These are phyloP conservation scores for Megaceryle alcyon DNA, from an alignment of 2,797 vertebrate genomes.

Conservation along the genomic window DNA sequence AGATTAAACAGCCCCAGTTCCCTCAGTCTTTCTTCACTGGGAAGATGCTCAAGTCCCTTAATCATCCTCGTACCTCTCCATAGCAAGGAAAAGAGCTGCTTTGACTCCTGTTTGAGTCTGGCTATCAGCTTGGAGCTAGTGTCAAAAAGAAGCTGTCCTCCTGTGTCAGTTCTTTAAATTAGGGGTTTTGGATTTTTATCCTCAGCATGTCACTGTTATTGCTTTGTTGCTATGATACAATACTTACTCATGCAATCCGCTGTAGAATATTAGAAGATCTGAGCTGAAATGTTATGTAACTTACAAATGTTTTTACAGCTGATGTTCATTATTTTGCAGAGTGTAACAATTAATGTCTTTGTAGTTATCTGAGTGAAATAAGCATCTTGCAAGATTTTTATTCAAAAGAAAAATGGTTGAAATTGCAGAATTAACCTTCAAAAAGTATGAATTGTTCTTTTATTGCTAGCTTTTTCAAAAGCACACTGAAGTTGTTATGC, in stretches of 20 bases:
- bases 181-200: constrained; percentile 71
- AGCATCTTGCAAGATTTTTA: background rate
- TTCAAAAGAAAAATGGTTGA: background rate
- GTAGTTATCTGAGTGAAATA: background rate
- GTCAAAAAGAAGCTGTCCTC: constrained; percentile 53
- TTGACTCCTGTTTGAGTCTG: constrained; percentile 16
- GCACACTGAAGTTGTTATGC: background rate
- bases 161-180: constrained; percentile 72
- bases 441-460: background rate
- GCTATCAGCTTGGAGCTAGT: constrained; percentile 49
- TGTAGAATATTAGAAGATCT: constrained; percentile 66
- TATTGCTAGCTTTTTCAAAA: background rate
- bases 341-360: constrained; percentile 7
- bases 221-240: constrained; percentile 79
- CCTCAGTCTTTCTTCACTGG: too few relatives aligned
- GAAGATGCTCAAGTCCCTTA: too few relatives aligned
- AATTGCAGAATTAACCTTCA: constrained; percentile 1
- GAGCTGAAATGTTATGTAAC: constrained; percentile 71
- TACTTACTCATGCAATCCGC: constrained; percentile 65
- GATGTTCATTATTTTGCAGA: constrained; percentile 31
- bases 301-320: constrained; percentile 67
- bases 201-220: constrained; percentile 72
- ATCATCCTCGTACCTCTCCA: too few relatives aligned
- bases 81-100: constrained; percentile 35
- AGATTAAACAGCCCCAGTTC: too few relatives aligned